These are phyloP conservation scores for Diaphora mendica DNA, from an alignment of 2,888 invertebrate genomes.

Conservation along the genomic window DNA sequence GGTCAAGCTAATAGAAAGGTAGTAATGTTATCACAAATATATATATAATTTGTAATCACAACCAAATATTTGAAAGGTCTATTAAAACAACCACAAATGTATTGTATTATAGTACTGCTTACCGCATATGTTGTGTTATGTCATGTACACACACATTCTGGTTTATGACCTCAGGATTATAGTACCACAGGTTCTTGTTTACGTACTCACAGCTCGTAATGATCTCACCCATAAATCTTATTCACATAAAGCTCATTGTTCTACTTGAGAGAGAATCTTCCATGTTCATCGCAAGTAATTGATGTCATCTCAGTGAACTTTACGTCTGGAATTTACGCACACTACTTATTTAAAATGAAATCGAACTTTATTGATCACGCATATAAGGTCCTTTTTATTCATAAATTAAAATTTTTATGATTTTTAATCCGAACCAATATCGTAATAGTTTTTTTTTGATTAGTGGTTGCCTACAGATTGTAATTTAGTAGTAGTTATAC, in stretches of 20 bases:
- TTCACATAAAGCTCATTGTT: conserved; percentile 11
- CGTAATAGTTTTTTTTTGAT: too few species aligned
- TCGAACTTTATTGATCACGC: neutral
- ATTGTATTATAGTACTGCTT: too few species aligned
- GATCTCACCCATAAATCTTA: conserved; percentile 19
- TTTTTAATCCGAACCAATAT: neutral
- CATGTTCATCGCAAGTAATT: conserved; percentile 10
- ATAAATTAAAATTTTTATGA: too few species aligned
- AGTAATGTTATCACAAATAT: neutral
- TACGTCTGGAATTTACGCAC: neutral
- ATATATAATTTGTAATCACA: neutral
- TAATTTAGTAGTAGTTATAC: too few species aligned
- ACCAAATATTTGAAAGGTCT: neutral
- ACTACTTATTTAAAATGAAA: neutral
- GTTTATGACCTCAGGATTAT: conserved; percentile 7
- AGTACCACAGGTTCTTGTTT: conserved; percentile 10
- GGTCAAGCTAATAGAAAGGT: too few species aligned
- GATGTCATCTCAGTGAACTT: conserved; percentile 8
- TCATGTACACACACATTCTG: neutral
- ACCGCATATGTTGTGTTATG: neutral
- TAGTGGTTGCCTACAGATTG: too few species aligned
- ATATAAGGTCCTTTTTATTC: neutral
- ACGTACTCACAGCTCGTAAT: conserved; percentile 3
- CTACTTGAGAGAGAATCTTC: conserved; percentile 4
- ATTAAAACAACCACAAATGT: too few species aligned